A percentile compares a stretch with the other conserved stretches of the same genome.
Evolutionary conservation across 2,113 vertebrate species (phyloP).

Genomic region (Thermophis baileyi): DNA sequence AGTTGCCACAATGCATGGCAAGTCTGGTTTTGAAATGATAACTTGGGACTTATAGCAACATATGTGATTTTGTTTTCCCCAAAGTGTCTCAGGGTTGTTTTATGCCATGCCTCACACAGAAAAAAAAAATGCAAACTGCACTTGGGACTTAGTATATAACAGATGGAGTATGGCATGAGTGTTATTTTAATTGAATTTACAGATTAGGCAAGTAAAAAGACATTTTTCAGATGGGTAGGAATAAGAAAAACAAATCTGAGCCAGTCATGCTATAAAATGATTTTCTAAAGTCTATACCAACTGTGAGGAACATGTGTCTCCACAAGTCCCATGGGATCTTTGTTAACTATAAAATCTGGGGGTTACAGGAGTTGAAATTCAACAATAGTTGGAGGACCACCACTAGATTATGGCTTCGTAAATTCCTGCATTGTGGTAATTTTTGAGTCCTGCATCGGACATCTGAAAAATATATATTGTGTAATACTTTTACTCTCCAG

Average conservation of each 20-base stretch:
- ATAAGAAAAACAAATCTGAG: not conserved
- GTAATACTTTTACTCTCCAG: not conserved
- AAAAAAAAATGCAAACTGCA: not conserved
- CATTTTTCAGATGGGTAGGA: not conserved
- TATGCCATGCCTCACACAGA: not conserved
- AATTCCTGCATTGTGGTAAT: not conserved
- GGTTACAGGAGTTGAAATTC: not conserved
- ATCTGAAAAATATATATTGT: not conserved
- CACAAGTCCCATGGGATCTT: not conserved
- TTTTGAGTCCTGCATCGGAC: not conserved
- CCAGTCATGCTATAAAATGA: not conserved
- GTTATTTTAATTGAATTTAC: not conserved
- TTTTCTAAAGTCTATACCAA: not conserved
- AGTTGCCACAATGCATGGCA: not conserved
- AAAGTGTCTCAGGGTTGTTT: not conserved
- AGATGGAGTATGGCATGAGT: not conserved
- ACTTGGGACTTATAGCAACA: not conserved
- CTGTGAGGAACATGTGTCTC: not conserved
- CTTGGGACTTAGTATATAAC: not conserved
- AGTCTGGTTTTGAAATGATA: not conserved
- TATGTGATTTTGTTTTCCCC: not conserved
- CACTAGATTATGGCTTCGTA: not conserved
- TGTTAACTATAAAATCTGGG: not conserved
- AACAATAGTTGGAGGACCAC: not conserved
- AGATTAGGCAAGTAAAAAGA: not conserved